Conservation (phyloP, 2,797 vertebrate genomes). For the Hippoglossus hippoglossus region DNA sequence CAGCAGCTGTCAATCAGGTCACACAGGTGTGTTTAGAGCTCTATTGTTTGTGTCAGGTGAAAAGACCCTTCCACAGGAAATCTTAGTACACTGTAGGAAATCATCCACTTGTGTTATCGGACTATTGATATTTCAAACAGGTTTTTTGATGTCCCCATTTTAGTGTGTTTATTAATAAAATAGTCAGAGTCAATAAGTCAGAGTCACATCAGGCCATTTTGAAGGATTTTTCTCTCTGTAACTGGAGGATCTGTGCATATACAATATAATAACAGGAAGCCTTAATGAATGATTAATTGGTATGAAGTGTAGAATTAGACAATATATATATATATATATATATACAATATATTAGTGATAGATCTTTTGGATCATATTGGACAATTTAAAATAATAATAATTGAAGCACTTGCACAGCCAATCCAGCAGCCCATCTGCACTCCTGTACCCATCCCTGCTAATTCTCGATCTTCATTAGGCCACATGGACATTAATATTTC, state of each 20-base stretch:
- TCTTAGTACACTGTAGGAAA: too few relatives aligned
- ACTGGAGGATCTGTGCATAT: background rate
- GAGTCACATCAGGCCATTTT: background rate
- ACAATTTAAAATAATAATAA: background rate
- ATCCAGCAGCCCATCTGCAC: conserved; percentile 31
- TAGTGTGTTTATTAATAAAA: too few relatives aligned
- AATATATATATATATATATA: too few relatives aligned
- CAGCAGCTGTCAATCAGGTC: conserved; percentile 26
- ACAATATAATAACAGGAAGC: background rate
- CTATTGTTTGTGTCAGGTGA: background rate
- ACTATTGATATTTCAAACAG: too few relatives aligned
- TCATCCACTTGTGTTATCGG: too few relatives aligned
- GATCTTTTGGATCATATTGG: background rate
- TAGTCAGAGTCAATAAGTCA: background rate
- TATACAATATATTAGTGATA: background rate
- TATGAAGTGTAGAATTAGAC: too few relatives aligned
- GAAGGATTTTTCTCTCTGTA: background rate
- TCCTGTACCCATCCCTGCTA: conserved; percentile 16
- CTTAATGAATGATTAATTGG: background rate
- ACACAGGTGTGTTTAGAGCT: background rate
- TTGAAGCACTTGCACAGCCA: background rate
- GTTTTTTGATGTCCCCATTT: too few relatives aligned
- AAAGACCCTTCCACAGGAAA: background rate
- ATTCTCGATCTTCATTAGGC: conserved; percentile 55
- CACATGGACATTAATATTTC: conserved; percentile 74